phyloP scores from a whole-genome alignment of 1,140 invertebrate species.

The Drosophila melanica region DNA sequence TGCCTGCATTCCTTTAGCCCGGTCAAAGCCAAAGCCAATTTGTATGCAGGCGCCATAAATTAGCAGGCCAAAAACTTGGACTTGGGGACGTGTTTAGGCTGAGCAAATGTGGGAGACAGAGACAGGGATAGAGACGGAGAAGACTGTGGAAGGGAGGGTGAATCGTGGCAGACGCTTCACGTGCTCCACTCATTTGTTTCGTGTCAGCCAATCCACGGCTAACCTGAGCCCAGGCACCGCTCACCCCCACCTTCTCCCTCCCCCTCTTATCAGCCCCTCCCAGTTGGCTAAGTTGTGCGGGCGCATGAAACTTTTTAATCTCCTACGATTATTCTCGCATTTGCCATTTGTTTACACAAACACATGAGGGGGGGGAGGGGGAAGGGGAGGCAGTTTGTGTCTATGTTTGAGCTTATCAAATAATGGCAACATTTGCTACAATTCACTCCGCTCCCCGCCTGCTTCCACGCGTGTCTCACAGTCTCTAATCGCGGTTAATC shows the following conservation, averaged over 20 bases:
- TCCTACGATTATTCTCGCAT: slow-evolving; percentile 84
- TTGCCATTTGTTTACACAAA: slow-evolving; percentile 82
- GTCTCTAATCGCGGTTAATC: slow-evolving; percentile 84
- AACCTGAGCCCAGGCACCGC: not conserved
- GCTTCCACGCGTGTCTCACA: slow-evolving; percentile 22
- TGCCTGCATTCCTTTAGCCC: not conserved
- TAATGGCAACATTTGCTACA: slow-evolving; percentile 81
- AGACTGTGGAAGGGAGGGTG: not conserved
- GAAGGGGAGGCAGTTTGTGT: slow-evolving; percentile 28
- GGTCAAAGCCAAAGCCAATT: slow-evolving; percentile 44
- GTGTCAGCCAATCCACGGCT: slow-evolving; percentile 44
- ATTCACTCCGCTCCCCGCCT: slow-evolving; percentile 45
- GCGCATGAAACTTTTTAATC: slow-evolving; percentile 83
- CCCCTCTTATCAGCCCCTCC: not conserved
- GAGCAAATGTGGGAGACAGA: not conserved
- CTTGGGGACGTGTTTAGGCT: slow-evolving; percentile 2
- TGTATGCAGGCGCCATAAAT: slow-evolving; percentile 77
- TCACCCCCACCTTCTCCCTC: not conserved
- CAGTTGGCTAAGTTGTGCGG: slow-evolving; percentile 34
- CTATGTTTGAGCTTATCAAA: slow-evolving; percentile 83
- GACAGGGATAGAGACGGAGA: not conserved
- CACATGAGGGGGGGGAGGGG: slow-evolving; percentile 34
- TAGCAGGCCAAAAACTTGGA: slow-evolving; percentile 54
- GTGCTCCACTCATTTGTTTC: slow-evolving; percentile 78
- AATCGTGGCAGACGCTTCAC: slow-evolving; percentile 58